phyloP scores from a whole-genome alignment of 2,113 vertebrate species.

The Aythya baeri region DNA sequence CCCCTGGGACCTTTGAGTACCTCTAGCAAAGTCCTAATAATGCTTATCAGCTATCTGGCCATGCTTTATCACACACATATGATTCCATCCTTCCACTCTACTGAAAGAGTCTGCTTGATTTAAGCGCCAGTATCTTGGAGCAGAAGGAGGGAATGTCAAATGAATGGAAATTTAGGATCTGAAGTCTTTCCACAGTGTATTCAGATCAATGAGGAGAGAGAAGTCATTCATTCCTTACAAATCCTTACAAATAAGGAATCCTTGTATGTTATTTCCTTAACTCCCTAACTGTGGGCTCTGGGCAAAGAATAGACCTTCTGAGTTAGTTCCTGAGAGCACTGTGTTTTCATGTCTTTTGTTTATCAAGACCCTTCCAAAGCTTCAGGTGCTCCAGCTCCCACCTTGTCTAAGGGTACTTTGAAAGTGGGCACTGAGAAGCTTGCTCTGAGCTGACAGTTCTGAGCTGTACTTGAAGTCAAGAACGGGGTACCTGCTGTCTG shows the following conservation, averaged over 20 bases:
- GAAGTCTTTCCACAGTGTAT: background rate
- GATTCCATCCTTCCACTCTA: background rate
- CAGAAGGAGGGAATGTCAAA: background rate
- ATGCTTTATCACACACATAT: background rate
- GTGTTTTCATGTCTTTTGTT: background rate
- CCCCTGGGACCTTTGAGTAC: background rate
- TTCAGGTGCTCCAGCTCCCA: background rate
- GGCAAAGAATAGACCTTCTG: background rate
- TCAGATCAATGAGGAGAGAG: background rate
- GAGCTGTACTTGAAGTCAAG: background rate
- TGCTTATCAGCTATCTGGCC: background rate
- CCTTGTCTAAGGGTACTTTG: background rate
- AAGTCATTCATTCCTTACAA: background rate
- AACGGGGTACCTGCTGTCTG: background rate
- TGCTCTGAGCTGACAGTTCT: background rate
- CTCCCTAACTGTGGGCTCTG: background rate
- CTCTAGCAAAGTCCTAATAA: background rate
- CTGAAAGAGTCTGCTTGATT: background rate
- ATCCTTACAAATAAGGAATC: background rate
- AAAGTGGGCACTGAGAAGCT: background rate
- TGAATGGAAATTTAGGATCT: background rate
- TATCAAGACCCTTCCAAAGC: rapidly evolving
- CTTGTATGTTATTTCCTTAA: background rate
- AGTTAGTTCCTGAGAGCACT: rapidly evolving
- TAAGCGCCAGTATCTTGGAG: background rate